Evolutionary conservation across 2,797 vertebrate genomes (phyloP).

Genomic region (Etheostoma perlongum): DNA sequence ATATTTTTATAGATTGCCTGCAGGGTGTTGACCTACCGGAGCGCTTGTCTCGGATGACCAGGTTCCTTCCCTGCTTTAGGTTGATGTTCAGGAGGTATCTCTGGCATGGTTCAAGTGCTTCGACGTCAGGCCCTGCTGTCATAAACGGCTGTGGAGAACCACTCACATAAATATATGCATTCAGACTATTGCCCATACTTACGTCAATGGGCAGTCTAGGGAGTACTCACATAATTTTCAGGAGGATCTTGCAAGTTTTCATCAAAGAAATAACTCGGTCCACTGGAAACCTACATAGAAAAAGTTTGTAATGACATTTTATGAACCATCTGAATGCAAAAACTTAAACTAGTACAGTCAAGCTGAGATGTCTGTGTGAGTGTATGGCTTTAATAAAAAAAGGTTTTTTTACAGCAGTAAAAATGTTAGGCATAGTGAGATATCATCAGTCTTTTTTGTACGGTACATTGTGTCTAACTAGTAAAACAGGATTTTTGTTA

Average conservation of each 20-base stretch:
- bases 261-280: constrained; percentile 58
- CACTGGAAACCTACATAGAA: constrained; percentile 55
- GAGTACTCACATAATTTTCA: constrained; percentile 69
- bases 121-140: constrained; percentile 68
- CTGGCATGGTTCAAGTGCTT: constrained; percentile 74
- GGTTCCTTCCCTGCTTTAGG: constrained; percentile 91
- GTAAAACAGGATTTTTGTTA: constrained; percentile 53
- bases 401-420: not conserved
- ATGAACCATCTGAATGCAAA: constrained; percentile 8
- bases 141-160: constrained; percentile 49
- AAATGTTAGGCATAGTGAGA: constrained; percentile 1
- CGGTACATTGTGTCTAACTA: constrained; percentile 36
- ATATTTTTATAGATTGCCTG: constrained; percentile 7
- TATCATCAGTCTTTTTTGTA: constrained; percentile 22
- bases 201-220: not conserved
- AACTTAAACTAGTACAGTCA: not conserved
- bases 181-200: not conserved
- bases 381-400: not conserved
- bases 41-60: constrained; percentile 91
- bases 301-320: constrained; percentile 3
- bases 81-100: constrained; percentile 92
- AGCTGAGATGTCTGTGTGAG: not conserved
- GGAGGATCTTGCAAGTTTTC: constrained; percentile 41
- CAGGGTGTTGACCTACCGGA: constrained; percentile 85
- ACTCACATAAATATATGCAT: constrained; percentile 13